Base-by-base conservation (phyloP, 2,113 vertebrate genomes). In the Miniopterus natalensis region DNA sequence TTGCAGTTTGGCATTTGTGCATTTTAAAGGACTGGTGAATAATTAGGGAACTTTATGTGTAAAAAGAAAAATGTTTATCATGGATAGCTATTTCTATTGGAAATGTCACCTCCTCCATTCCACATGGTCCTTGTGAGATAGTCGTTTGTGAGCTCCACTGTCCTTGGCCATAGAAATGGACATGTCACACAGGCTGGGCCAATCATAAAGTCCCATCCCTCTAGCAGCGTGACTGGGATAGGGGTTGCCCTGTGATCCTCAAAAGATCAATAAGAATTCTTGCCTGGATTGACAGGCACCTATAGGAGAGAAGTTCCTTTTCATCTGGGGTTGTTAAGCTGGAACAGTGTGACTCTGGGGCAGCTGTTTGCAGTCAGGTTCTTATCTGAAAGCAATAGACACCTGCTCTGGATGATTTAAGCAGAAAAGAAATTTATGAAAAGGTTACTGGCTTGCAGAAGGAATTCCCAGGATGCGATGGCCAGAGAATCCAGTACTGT, bases 301-400 rank as follows among this genome's bases (percentile, higher is more conserved):
- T 13, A 49, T 31, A 53, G 81, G 14, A 77, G 21, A 40, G 29
- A 74, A 25, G 7, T 36, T 75, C 15, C 27, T 66, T 53, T 61
- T 42, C 12, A 61, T 20, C 6, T 11, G 6, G 53, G 12, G 5
- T 70, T 63, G 13, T 66, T 47, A 51, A 74, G 2, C 36, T 55
- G 49, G 29, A 49, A 18, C 0, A 0, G 3, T 79, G 27, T 70
- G 74, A 51, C 61, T 11, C 45, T 53, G 20, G 70, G 18, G 45
- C 47, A 95, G 51, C 20, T 84, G 27, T 59, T 83, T 74, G 25
- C 17, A 65, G 73, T 95, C 31, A 70, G 6, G 10, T 27, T 92
- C n/a, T 86, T 90, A 84, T 55, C 15, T 71, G 53, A 49, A 88
- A 96, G 40, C 51, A 40, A 40, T 57, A n/a, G 71, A 93, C 80